Base-by-base conservation (phyloP, 2,888 invertebrate genomes). In the Tortrix viridana region DNA sequence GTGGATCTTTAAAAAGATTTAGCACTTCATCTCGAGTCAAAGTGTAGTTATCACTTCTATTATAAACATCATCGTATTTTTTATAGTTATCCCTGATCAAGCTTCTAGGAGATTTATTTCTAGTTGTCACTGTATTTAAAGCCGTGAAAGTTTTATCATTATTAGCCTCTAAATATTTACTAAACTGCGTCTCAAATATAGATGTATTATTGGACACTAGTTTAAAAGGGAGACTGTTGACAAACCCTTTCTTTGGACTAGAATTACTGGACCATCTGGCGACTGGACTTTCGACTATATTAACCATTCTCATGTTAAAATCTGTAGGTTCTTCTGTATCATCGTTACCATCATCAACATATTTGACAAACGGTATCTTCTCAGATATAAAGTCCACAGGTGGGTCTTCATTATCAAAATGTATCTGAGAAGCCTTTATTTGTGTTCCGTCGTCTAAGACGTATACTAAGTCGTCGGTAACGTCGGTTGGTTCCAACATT, bases 1-100 rank as follows among this genome's bases (percentile, higher is more conserved):
- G 92, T 0, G 90, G 84, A 73, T 92, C 88, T 74, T 91, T 92
- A 22, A 92, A 88, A 86, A 92, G 86, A 67, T 91, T 89, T 14
- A 92, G 68, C 26, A 92, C 80, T 50, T 90, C 88, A 47, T 92
- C 91, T 14, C 92, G 74, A 0, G 89, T 88, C 26, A 83, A 82
- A 6, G 74, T 70, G 16, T 83, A 77, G 55, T 84, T 80, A 54
- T 88, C 85, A 37, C 73, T 81, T 19, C 74, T 79, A 23, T 77
- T 80, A 47, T 70, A 69, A 41, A 48, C 63, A 7, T 79, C 79
- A 37, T 81, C 80, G 43, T 74, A 76, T 32, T 69, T 76, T 62
- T 78, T 78, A 65, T 71, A 78, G 66, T 77, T 79, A 41, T 82
- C 79, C 18, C 67, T 78, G 1, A 84, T 84, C 16, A 86, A 60